Evolutionary conservation across 2,113 vertebrate genomes (phyloP).

Genomic region (Perca schrenkii): DNA sequence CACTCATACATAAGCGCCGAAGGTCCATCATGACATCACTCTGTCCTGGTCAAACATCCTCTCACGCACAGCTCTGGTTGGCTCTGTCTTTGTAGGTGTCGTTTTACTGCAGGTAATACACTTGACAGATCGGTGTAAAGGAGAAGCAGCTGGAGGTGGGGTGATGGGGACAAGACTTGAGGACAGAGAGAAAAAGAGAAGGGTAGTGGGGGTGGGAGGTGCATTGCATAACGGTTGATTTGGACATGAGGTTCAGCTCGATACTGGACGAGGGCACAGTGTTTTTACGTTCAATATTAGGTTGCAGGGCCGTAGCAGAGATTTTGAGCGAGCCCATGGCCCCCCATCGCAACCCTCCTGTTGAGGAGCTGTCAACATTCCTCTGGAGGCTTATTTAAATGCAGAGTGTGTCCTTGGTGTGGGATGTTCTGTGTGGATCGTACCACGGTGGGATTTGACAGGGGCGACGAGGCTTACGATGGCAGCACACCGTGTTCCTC

Average conservation of each 20-base stretch:
- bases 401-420: background rate
- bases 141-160: constrained; percentile 24
- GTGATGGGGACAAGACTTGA: constrained; percentile 18
- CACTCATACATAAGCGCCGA: background rate
- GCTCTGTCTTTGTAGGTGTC: constrained; percentile 4
- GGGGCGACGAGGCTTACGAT: constrained; percentile 22
- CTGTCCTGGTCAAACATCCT: constrained; percentile 65
- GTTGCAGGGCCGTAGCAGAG: constrained; percentile 27
- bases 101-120: constrained; percentile 50
- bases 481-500: constrained; percentile 49
- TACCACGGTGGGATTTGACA: constrained; percentile 32
- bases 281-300: background rate
- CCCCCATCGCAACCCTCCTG: background rate
- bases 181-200: constrained; percentile 43
- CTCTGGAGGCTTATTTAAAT: background rate
- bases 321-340: background rate
- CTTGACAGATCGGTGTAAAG: constrained; percentile 67
- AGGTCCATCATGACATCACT: background rate
- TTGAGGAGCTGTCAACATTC: background rate
- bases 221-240: constrained; percentile 62
- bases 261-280: constrained; percentile 6
- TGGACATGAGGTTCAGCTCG: constrained; percentile 33
- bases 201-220: constrained; percentile 13
- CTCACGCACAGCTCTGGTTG: constrained; percentile 19
- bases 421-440: constrained; percentile 23